Evolutionary conservation across 1,140 invertebrate genomes (phyloP).

Genomic region (Ceratina calcarata): DNA sequence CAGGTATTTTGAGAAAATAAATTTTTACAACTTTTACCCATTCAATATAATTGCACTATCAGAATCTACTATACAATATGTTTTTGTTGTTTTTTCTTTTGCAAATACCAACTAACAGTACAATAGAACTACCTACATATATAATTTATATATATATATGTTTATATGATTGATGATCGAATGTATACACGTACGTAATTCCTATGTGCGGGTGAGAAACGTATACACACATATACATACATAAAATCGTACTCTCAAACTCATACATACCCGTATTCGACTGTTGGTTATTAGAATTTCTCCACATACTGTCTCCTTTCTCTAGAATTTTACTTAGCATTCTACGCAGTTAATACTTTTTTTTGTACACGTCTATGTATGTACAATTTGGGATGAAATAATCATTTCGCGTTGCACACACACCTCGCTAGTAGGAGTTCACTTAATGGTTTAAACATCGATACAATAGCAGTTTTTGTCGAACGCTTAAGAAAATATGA

Average conservation of each 20-base stretch:
- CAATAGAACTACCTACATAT: slow-evolving; percentile 70
- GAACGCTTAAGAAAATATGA: slow-evolving; percentile 55
- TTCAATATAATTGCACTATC: slow-evolving; percentile 75
- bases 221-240: slow-evolving; percentile 42
- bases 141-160: slow-evolving; percentile 69
- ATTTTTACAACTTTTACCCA: slow-evolving; percentile 69
- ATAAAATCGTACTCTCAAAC: slow-evolving; percentile 38
- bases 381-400: slow-evolving; percentile 59
- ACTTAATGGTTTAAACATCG: background rate
- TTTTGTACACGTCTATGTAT: slow-evolving; percentile 53
- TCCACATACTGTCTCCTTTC: slow-evolving; percentile 35
- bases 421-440: slow-evolving; percentile 44
- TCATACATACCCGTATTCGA: slow-evolving; percentile 42
- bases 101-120: slow-evolving; percentile 67
- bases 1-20: slow-evolving; percentile 37
- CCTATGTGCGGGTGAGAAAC: slow-evolving; percentile 50
- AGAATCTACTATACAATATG: slow-evolving; percentile 75
- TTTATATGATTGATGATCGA: slow-evolving; percentile 39
- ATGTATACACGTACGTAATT: slow-evolving; percentile 62
- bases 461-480: background rate
- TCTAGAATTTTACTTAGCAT: slow-evolving; percentile 47
- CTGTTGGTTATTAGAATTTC: slow-evolving; percentile 51
- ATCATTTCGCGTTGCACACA: slow-evolving; percentile 32
- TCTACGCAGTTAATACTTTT: slow-evolving; percentile 52
- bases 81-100: slow-evolving; percentile 39